A percentile compares a stretch with the other conserved stretches of the same genome.
Conservation (phyloP, 2,888 invertebrate species). For the Lysandra bellargus region DNA sequence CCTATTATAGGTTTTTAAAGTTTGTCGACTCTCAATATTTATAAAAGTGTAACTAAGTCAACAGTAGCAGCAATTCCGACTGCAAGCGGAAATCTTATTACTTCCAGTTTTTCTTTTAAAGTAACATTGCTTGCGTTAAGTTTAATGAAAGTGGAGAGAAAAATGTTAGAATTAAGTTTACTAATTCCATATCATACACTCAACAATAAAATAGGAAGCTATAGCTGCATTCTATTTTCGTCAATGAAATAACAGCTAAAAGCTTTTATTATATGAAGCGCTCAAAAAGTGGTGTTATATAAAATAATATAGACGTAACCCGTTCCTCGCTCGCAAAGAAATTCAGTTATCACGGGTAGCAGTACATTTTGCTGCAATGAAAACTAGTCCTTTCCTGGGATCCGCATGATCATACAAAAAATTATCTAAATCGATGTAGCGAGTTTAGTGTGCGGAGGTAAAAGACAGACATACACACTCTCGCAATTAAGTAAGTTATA, state of each 20-base stretch:
- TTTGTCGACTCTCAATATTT: constrained; percentile 35
- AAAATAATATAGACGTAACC: too few relatives aligned
- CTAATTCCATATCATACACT: not conserved
- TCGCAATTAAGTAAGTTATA: too few relatives aligned
- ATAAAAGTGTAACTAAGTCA: constrained; percentile 26
- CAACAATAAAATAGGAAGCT: not conserved
- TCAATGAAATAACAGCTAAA: not conserved
- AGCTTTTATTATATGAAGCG: not conserved
- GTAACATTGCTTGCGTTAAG: not conserved
- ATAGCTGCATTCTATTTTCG: not conserved
- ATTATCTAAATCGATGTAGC: too few relatives aligned
- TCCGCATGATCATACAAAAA: too few relatives aligned
- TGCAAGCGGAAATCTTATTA: constrained; percentile 8
- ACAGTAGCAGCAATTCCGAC: constrained; percentile 1
- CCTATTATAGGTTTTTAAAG: constrained; percentile 54
- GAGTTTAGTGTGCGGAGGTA: too few relatives aligned
- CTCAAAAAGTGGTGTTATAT: not conserved
- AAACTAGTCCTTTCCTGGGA: too few relatives aligned
- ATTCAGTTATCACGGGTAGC: too few relatives aligned
- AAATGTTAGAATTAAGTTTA: not conserved
- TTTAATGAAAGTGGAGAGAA: not conserved
- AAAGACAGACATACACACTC: too few relatives aligned
- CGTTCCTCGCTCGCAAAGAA: too few relatives aligned
- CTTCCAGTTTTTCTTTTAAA: not conserved
- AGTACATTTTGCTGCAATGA: too few relatives aligned